Percentiles rank a stretch among this genome's conserved stretches.
Conservation (phyloP, 1,140 invertebrate genomes). For the Portunus trituberculatus region DNA sequence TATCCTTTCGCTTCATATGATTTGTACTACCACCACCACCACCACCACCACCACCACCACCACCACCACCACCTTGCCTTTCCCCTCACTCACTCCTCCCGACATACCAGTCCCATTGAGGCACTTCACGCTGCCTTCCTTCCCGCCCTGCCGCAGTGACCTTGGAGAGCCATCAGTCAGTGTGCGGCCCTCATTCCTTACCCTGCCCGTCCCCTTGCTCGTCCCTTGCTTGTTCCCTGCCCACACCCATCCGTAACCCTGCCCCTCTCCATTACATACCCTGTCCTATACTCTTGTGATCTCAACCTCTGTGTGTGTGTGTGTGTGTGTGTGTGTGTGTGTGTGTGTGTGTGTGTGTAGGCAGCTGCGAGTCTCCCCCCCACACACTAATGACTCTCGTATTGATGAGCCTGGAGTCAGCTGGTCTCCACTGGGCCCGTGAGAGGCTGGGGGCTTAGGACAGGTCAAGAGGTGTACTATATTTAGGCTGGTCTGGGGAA, state of each 20-base stretch:
- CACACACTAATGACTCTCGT: not conserved
- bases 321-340: too few species aligned
- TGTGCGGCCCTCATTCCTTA: too few species aligned
- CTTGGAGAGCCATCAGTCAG: not conserved
- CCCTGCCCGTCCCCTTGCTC: not conserved
- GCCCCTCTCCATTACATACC: not conserved
- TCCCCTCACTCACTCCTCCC: not conserved
- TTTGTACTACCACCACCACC: not conserved
- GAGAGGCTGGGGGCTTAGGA: too few species aligned
- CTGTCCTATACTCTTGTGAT: not conserved
- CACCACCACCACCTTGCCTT: not conserved
- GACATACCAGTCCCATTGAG: not conserved
- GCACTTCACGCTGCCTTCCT: not conserved
- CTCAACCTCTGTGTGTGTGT: too few species aligned
- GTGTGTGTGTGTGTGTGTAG: too few species aligned
- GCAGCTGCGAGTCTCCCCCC: too few species aligned
- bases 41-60: not conserved
- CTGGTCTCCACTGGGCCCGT: not conserved
- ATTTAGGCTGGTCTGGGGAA: too few species aligned
- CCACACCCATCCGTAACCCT: not conserved
- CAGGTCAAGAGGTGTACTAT: too few species aligned
- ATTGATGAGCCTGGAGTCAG: conserved; percentile 2
- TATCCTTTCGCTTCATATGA: not conserved
- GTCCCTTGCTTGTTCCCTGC: not conserved
- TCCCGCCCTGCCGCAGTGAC: not conserved